These are phyloP conservation scores for Natator depressus DNA, from an alignment of 2,113 vertebrate species.

Conservation along the genomic window DNA sequence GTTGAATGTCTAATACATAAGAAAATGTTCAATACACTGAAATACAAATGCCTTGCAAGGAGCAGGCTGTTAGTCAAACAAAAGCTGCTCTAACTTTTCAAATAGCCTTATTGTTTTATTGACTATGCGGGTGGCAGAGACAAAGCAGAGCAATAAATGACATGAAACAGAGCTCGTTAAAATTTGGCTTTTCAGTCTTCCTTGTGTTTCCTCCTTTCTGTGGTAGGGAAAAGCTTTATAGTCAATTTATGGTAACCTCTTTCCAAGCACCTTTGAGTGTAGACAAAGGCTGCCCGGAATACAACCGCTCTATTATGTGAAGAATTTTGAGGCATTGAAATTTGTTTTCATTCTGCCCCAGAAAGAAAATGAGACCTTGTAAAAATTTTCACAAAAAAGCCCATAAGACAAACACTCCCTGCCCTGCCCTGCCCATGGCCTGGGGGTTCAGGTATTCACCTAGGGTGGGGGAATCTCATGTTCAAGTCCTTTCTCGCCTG, in stretches of 20 bases:
- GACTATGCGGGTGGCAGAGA: rapidly evolving
- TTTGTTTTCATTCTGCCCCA: background rate
- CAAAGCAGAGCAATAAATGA: background rate
- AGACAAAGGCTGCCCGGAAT: background rate
- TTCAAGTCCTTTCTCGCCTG: background rate
- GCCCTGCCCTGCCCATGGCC: background rate
- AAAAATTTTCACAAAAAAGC: background rate
- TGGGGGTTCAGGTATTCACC: background rate
- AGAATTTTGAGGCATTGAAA: background rate
- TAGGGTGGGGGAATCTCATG: background rate
- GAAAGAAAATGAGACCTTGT: background rate
- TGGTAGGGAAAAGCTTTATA: slow-evolving; percentile 9
- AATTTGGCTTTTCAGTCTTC: background rate
- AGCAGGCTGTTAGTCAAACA: slow-evolving; percentile 25
- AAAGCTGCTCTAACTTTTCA: background rate
- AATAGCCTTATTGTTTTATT: background rate
- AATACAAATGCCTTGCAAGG: slow-evolving; percentile 9
- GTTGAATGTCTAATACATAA: background rate
- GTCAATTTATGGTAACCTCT: slow-evolving; percentile 29
- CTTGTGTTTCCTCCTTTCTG: background rate
- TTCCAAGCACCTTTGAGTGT: background rate
- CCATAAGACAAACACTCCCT: background rate
- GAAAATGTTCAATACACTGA: slow-evolving; percentile 35
- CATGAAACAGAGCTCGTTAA: background rate
- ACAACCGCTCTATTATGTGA: background rate